A percentile compares a stretch with the other conserved stretches of the same genome.
phyloP scores from a whole-genome alignment of 1,140 invertebrate genomes.

The Ips typographus region DNA sequence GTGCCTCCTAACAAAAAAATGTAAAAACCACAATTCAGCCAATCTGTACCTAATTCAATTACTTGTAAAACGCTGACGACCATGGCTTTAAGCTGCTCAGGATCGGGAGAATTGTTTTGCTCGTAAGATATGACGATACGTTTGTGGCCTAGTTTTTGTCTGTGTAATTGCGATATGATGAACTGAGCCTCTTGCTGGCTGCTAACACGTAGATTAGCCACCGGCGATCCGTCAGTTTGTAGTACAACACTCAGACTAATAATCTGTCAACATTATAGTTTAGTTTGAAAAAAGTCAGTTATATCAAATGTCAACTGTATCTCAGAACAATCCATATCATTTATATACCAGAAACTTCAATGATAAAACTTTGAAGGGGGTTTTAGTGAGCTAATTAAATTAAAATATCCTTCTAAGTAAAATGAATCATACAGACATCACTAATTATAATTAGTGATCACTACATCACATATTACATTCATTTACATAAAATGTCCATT shows the following conservation, averaged over 20 bases:
- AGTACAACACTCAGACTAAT: conserved; percentile 65
- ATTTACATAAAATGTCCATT: no score
- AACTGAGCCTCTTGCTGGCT: conserved; percentile 70
- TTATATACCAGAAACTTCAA: no score
- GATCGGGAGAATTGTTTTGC: conserved; percentile 64
- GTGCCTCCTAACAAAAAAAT: conserved; percentile 62
- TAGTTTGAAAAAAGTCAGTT: no score
- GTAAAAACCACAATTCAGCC: background rate
- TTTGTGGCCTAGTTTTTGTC: conserved; percentile 80
- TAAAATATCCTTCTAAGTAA: no score
- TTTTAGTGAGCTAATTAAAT: no score
- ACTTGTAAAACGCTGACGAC: conserved; percentile 63
- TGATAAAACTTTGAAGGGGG: no score
- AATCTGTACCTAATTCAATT: conserved; percentile 3
- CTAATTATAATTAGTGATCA: no score
- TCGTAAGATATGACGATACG: conserved; percentile 77
- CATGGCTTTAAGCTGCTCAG: conserved; percentile 66
- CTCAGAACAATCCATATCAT: no score
- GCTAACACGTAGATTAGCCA: conserved; percentile 68
- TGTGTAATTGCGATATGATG: conserved; percentile 80
- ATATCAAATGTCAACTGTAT: no score
- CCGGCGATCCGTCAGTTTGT: conserved; percentile 69
- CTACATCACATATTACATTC: no score
- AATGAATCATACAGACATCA: no score
- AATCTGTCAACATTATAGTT: conserved; percentile 54